Percentiles rank a stretch among this genome's conserved stretches.
phyloP scores from a whole-genome alignment of 37 sponge, comb jelly and placozoan genomes.

The Cladorhizidae sp. region DNA sequence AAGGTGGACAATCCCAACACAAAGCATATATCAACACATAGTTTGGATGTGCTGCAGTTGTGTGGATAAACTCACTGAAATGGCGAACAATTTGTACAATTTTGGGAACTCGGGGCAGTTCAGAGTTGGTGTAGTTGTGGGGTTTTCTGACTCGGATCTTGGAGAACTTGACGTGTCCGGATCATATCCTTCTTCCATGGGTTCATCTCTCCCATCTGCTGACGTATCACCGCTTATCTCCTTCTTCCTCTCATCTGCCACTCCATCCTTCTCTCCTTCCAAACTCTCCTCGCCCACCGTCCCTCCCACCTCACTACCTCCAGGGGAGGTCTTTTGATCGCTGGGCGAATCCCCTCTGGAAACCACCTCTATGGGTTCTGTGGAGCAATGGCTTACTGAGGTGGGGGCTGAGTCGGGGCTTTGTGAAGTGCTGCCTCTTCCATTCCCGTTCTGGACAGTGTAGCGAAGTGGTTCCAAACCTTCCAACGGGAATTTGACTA shows the following conservation, averaged over 20 bases:
- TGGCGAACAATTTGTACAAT: constrained; percentile 59
- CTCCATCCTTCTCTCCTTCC: constrained; percentile 5
- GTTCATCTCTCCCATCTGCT: background rate
- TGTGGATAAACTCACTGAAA: constrained; percentile 31
- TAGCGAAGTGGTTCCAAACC: constrained; percentile 67
- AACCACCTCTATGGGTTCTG: background rate
- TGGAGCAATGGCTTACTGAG: background rate
- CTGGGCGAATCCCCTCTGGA: background rate
- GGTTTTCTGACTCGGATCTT: background rate
- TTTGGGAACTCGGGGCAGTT: background rate
- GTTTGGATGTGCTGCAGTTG: background rate
- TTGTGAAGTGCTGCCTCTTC: background rate
- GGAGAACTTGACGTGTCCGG: background rate
- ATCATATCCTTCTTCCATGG: background rate
- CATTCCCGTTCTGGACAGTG: constrained; percentile 44
- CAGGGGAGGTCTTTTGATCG: background rate
- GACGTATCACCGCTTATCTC: background rate
- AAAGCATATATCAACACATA: no score
- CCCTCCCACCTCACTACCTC: background rate
- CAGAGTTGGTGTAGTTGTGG: background rate
- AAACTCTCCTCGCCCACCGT: background rate
- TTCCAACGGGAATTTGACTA: constrained; percentile 78
- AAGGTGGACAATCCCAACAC: no score
- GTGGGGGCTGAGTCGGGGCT: background rate
- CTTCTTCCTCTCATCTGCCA: background rate